phyloP scores from a whole-genome alignment of 2,888 invertebrate species.

The Lissonota sp. region DNA sequence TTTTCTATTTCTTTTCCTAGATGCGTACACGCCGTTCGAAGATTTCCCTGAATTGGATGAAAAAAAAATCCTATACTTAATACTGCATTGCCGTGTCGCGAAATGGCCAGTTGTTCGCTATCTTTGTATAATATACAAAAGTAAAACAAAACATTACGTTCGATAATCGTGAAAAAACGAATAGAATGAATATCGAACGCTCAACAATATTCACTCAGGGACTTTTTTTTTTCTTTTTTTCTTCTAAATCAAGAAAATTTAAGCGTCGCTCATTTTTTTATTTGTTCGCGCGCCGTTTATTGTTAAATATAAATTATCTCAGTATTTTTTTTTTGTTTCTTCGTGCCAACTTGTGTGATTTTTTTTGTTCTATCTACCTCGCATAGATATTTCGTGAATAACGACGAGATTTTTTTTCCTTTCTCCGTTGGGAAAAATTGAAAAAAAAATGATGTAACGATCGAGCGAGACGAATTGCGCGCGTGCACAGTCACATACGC shows the following conservation, averaged over 20 bases:
- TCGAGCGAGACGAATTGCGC: neutral
- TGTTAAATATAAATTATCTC: neutral
- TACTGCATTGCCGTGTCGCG: conserved; percentile 24
- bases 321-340: neutral
- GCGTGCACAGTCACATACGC: conserved; percentile 17
- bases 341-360: neutral
- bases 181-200: neutral
- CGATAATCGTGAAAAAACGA: neutral
- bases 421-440: neutral
- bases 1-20: too few species aligned
- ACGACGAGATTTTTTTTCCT: neutral
- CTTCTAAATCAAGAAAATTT: too few species aligned
- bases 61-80: conserved; percentile 11
- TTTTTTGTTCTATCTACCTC: neutral
- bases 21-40: too few species aligned
- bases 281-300: neutral
- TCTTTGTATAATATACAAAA: neutral
- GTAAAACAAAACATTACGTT: conserved; percentile 13
- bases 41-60: neutral
- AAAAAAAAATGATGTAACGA: neutral
- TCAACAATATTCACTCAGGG: neutral
- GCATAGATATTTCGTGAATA: neutral
- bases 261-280: neutral
- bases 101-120: conserved; percentile 6
- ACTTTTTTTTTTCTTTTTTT: neutral